These are phyloP conservation scores for Hyposoter didymator DNA, from an alignment of 2,888 invertebrate species.

Conservation along the genomic window DNA sequence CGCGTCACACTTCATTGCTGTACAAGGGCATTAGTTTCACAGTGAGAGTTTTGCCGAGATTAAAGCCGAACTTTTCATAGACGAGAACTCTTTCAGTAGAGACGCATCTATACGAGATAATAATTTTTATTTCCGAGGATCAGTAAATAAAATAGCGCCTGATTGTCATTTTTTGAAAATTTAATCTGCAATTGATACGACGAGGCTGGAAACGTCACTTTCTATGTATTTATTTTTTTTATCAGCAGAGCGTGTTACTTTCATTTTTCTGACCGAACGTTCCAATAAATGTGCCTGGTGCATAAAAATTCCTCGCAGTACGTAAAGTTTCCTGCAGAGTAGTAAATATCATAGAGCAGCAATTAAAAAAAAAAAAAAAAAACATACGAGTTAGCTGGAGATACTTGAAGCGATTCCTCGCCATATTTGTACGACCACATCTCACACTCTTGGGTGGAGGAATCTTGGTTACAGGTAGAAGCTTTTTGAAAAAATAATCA, in stretches of 20 bases:
- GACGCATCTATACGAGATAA: not conserved
- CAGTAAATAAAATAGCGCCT: not conserved
- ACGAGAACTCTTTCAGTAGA: slow-evolving; percentile 30
- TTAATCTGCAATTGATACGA: not conserved
- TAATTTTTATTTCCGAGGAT: not conserved
- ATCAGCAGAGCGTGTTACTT: not conserved
- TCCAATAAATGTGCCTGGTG: not conserved
- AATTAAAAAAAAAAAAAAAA: not conserved
- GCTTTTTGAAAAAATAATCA: slow-evolving; percentile 59
- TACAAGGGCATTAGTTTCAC: slow-evolving; percentile 60
- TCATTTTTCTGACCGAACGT: not conserved
- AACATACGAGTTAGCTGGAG: not conserved
- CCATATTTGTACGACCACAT: not conserved
- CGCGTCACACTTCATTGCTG: slow-evolving; percentile 64
- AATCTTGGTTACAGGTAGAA: slow-evolving; percentile 6
- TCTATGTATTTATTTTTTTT: not conserved
- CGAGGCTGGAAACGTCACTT: not conserved
- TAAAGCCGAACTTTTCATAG: slow-evolving; percentile 37
- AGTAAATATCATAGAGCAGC: not conserved
- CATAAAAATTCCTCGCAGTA: not conserved
- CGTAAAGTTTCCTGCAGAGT: not conserved
- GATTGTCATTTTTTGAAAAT: not conserved
- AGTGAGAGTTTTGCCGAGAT: slow-evolving; percentile 48
- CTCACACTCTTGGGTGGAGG: not conserved
- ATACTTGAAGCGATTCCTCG: slow-evolving; percentile 20